phyloP scores from a whole-genome alignment of 2,888 invertebrate genomes.

The Mystacides longicornis region DNA sequence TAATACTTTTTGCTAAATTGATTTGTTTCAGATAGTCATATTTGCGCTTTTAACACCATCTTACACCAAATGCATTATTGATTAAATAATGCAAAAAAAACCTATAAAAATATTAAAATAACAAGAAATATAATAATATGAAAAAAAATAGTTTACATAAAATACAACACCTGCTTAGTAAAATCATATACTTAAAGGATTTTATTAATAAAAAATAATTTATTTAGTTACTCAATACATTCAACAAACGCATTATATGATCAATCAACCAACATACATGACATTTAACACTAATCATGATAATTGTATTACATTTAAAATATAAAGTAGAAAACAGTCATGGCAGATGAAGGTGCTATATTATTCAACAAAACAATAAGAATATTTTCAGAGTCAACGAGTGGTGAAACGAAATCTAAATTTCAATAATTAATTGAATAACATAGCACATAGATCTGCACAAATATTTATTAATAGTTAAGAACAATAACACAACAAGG shows the following conservation, averaged over 20 bases:
- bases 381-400: not conserved
- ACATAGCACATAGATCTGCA: not conserved
- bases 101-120: not conserved
- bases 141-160: not conserved
- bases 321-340: not conserved
- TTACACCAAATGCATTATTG: not conserved
- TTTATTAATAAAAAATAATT: not conserved
- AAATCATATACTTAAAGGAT: not conserved
- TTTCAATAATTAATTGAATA: no score
- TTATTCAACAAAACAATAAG: not conserved
- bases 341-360: not conserved
- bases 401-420: not conserved
- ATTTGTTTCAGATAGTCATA: no score
- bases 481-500: slow-evolving; percentile 1
- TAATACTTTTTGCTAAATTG: no score
- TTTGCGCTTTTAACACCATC: no score
- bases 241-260: not conserved
- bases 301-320: not conserved
- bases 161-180: not conserved
- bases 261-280: not conserved
- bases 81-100: not conserved
- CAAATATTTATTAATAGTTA: not conserved
- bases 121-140: not conserved
- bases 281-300: not conserved
- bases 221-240: not conserved